These are phyloP conservation scores for Uloborus plumipes DNA, from an alignment of 2,888 invertebrate species.

Conservation along the genomic window DNA sequence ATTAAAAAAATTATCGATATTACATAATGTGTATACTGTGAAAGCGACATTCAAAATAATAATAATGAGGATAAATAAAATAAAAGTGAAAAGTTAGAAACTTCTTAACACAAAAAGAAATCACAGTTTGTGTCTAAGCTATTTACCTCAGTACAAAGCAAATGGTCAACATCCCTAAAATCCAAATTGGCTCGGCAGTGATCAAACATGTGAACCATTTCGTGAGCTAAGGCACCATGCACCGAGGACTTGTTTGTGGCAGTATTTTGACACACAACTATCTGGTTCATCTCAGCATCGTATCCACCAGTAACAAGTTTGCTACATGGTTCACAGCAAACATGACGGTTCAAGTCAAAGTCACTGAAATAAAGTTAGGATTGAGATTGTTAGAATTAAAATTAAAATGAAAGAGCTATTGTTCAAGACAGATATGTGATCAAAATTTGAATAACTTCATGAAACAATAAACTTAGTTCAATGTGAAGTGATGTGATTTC, in stretches of 20 bases:
- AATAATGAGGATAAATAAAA: no score
- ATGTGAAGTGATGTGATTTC: no score
- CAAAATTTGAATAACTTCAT: no score
- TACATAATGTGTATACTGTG: no score
- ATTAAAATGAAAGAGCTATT: no score
- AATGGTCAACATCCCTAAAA: slow-evolving; percentile 89
- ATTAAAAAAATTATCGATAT: no score
- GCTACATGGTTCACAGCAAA: slow-evolving; percentile 91
- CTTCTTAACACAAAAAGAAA: no score
- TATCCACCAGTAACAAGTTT: slow-evolving; percentile 87
- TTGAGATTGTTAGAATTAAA: no score
- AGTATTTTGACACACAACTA: slow-evolving; percentile 92
- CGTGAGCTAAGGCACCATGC: slow-evolving; percentile 88
- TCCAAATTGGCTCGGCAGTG: slow-evolving; percentile 89
- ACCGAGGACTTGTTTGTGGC: slow-evolving; percentile 79
- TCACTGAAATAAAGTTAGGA: slow-evolving; percentile 76
- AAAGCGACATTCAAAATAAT: no score
- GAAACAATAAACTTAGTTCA: no score
- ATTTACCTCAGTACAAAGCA: slow-evolving; percentile 88
- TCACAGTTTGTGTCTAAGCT: not conserved
- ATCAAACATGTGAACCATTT: slow-evolving; percentile 97
- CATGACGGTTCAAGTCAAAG: slow-evolving; percentile 86
- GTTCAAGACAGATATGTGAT: no score
- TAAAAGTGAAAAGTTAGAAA: no score
- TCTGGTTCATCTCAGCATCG: slow-evolving; percentile 86